Evolutionary conservation across 2,113 vertebrate genomes (phyloP).

Genomic region (Nesoenas mayeri): DNA sequence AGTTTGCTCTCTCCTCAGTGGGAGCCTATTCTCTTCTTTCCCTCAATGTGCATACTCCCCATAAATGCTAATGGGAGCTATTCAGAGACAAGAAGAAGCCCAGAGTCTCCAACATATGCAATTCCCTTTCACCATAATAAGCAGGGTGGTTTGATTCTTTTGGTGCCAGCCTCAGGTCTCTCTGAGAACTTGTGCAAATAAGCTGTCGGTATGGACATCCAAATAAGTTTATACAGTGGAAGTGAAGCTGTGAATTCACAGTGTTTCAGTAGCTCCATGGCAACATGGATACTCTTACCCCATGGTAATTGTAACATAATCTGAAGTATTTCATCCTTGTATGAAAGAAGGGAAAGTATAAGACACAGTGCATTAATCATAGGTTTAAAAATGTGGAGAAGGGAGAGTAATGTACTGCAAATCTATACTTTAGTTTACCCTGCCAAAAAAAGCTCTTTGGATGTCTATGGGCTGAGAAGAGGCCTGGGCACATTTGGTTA

Average conservation of each 20-base stretch:
- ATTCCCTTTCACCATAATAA: constrained; percentile 12
- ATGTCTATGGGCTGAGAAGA: background rate
- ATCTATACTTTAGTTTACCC: background rate
- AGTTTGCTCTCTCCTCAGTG: constrained; percentile 42
- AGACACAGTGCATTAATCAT: background rate
- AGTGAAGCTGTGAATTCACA: background rate
- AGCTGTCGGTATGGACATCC: background rate
- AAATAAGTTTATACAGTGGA: constrained; percentile 11
- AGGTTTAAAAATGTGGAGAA: background rate
- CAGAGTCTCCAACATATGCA: constrained; percentile 60
- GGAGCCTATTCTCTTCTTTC: constrained; percentile 43
- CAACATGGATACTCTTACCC: constrained; percentile 4
- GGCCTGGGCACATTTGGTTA: background rate
- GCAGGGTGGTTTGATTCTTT: constrained; percentile 15
- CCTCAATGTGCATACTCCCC: constrained; percentile 59
- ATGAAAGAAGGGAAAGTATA: background rate
- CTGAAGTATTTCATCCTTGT: constrained; percentile 9
- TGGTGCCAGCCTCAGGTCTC: background rate
- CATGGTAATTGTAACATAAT: constrained; percentile 14
- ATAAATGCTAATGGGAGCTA: constrained; percentile 70
- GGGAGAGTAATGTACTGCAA: background rate
- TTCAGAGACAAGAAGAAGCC: constrained; percentile 61
- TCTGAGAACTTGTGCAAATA: constrained; percentile 39
- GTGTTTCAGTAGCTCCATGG: constrained; percentile 40
- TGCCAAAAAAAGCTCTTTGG: background rate